phyloP scores from a whole-genome alignment of 2,888 invertebrate genomes.

The Agrochola lota region DNA sequence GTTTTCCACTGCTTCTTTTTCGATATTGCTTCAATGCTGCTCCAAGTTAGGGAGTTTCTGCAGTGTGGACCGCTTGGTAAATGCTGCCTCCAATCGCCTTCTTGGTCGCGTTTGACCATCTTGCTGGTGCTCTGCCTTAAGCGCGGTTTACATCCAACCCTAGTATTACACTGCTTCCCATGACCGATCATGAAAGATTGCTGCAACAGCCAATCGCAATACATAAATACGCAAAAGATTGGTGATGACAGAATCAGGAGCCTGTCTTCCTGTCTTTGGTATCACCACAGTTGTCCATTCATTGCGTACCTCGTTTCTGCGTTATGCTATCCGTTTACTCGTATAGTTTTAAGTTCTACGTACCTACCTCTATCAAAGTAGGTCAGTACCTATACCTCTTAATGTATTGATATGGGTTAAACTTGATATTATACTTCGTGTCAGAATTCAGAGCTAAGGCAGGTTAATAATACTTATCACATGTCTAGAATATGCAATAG shows the following conservation, averaged over 20 bases:
- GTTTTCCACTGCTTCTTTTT: no score
- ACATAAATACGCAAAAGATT: not conserved
- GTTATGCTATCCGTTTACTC: not conserved
- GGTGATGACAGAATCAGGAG: not conserved
- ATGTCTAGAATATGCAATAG: constrained; percentile 4
- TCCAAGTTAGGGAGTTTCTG: no score
- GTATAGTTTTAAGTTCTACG: not conserved
- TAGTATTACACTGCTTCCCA: no score
- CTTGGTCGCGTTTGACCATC: no score
- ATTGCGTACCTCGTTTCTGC: not conserved
- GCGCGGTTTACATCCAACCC: no score
- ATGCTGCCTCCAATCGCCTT: no score
- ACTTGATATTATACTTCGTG: not conserved
- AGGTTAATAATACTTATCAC: not conserved
- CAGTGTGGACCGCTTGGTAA: no score
- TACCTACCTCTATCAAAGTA: not conserved
- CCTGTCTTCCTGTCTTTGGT: not conserved
- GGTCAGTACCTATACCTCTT: not conserved
- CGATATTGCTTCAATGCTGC: no score
- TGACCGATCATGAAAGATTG: not conserved
- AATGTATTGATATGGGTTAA: constrained; percentile 23
- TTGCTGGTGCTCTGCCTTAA: no score
- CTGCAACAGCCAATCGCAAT: no score
- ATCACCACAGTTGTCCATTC: not conserved
- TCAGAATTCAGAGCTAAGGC: constrained; percentile 12